A percentile compares a stretch with the other conserved stretches of the same genome.
Evolutionary conservation across 2,113 vertebrate genomes (phyloP).

Genomic region (Rhodinocichla rosea): DNA sequence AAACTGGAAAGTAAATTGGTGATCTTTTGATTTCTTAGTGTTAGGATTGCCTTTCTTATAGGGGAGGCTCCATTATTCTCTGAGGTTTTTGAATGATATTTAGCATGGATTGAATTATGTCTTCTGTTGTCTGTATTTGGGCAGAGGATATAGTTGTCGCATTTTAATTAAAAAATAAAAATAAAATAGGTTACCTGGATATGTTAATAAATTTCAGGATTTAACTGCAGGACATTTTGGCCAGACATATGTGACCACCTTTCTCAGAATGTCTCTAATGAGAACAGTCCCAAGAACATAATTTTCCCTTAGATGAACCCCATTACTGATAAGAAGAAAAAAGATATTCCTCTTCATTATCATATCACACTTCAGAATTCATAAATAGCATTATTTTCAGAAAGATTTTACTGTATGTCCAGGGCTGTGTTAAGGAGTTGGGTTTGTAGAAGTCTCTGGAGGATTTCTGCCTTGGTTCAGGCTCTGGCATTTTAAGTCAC

Average conservation of each 20-base stretch:
- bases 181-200: not conserved
- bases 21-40: not conserved
- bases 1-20: not conserved
- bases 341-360: not conserved
- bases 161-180: not conserved
- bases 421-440: not conserved
- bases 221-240: not conserved
- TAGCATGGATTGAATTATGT: not conserved
- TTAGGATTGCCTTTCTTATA: not conserved
- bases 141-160: not conserved
- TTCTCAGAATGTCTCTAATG: not conserved
- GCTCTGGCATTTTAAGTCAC: not conserved
- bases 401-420: not conserved
- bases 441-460: not conserved
- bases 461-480: not conserved
- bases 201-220: not conserved
- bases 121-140: not conserved
- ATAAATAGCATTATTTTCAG: not conserved
- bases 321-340: not conserved
- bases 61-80: not conserved
- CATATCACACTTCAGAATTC: not conserved
- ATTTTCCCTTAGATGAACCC: not conserved
- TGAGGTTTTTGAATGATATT: not conserved
- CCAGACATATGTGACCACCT: rapidly evolving
- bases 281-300: not conserved